These are phyloP conservation scores for Chloropsis cyanopogon DNA, from an alignment of 2,113 vertebrate species.

Conservation along the genomic window DNA sequence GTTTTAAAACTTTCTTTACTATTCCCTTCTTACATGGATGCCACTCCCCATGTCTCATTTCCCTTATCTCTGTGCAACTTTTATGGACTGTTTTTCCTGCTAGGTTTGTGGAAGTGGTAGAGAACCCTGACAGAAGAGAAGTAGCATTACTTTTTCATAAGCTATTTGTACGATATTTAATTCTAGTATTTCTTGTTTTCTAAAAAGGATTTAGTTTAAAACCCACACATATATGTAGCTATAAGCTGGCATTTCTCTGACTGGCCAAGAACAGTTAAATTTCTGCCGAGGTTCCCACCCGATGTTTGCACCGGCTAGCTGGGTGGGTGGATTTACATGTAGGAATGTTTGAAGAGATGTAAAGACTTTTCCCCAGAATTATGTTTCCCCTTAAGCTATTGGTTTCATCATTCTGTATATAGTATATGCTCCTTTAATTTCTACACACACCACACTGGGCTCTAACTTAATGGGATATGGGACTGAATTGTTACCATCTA, in stretches of 20 bases:
- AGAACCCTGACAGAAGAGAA: not conserved
- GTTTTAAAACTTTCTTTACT: not conserved
- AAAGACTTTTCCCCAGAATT: not conserved
- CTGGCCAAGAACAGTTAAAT: not conserved
- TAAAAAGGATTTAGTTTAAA: not conserved
- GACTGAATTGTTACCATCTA: constrained; percentile 36
- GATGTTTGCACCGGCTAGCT: too few relatives aligned
- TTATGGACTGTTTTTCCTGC: not conserved
- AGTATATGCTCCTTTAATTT: constrained; percentile 1
- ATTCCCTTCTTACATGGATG: not conserved
- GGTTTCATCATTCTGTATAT: not conserved
- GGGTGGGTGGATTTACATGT: too few relatives aligned
- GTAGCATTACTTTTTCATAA: not conserved
- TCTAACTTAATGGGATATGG: constrained; percentile 49
- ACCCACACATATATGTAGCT: not conserved
- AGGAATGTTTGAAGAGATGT: too few relatives aligned
- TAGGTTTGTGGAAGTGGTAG: not conserved
- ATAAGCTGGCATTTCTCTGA: not conserved
- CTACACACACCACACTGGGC: constrained; percentile 35
- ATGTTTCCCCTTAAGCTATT: constrained; percentile 25
- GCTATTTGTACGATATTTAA: not conserved
- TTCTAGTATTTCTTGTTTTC: not conserved
- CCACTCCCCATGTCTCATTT: not conserved
- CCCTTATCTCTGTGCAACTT: not conserved
- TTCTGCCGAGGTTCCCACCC: too few relatives aligned